A percentile compares a stretch with the other conserved stretches of the same genome.
Evolutionary conservation across 2,113 vertebrate species (phyloP).

Genomic region (Hippocampus comes): DNA sequence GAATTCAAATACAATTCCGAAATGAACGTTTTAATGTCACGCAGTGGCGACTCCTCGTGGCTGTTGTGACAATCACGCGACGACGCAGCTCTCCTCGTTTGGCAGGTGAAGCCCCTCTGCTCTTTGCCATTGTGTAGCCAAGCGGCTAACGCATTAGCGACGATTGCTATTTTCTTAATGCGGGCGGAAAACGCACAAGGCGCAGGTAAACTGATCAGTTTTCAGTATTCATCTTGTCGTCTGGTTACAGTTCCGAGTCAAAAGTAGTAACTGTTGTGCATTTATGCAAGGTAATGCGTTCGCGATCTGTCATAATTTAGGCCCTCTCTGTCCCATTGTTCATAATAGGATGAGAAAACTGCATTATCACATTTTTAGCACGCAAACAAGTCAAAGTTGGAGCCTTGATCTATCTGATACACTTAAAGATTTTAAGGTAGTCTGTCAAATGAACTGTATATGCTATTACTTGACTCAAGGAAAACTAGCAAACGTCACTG

Average conservation of each 20-base stretch:
- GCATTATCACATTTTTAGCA: neutral
- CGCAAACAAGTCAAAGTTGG: neutral
- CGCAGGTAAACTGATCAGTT: slow-evolving; percentile 41
- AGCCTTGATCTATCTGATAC: neutral
- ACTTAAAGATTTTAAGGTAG: neutral
- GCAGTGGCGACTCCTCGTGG: slow-evolving; percentile 38
- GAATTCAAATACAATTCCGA: neutral
- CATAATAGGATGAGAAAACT: neutral
- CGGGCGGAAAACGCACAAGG: slow-evolving; percentile 15
- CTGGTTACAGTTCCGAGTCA: too few relatives aligned
- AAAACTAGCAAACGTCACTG: slow-evolving; percentile 2
- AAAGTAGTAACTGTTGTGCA: neutral
- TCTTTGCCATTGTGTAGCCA: slow-evolving; percentile 47
- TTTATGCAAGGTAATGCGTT: slow-evolving; percentile 13
- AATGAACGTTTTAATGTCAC: neutral
- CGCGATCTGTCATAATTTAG: slow-evolving; percentile 22
- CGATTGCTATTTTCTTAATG: slow-evolving; percentile 1
- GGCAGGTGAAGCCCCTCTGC: slow-evolving; percentile 11
- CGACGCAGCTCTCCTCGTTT: neutral
- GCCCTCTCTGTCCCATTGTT: slow-evolving; percentile 35
- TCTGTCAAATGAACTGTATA: neutral
- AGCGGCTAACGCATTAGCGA: slow-evolving; percentile 4
- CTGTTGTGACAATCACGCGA: slow-evolving; percentile 1
- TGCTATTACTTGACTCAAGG: neutral
- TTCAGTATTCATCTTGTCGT: neutral